These are phyloP conservation scores for Yponomeuta malinellus DNA, from an alignment of 2,888 invertebrate species.

Conservation along the genomic window DNA sequence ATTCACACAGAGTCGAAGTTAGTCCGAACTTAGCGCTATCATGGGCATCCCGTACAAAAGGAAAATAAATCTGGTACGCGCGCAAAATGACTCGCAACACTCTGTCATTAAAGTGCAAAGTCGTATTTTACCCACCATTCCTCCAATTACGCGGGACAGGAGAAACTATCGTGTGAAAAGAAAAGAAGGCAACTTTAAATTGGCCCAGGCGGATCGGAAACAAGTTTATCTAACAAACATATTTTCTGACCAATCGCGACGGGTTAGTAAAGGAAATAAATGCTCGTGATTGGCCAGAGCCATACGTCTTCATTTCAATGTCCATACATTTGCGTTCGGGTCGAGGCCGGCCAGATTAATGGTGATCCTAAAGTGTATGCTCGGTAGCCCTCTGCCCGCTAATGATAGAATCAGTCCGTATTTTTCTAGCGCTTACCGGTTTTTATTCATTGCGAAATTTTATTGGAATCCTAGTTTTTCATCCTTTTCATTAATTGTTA, in stretches of 20 bases:
- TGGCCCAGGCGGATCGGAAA: constrained; percentile 30
- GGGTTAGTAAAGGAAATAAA: constrained; percentile 17
- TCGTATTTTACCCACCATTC: constrained; percentile 29
- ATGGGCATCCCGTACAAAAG: not conserved
- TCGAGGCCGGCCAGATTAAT: constrained; percentile 45
- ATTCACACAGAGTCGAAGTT: not conserved
- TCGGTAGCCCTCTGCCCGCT: not conserved
- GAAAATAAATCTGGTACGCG: not conserved
- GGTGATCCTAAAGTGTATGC: constrained; percentile 29
- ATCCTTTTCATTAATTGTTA: no score
- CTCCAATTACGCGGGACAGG: constrained; percentile 42
- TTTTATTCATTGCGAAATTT: not conserved
- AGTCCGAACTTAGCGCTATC: not conserved
- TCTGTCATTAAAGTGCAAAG: constrained; percentile 4
- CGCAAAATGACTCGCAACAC: constrained; percentile 4
- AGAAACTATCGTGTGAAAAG: constrained; percentile 32
- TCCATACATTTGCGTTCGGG: constrained; percentile 59
- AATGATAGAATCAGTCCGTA: not conserved
- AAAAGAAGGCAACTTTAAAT: constrained; percentile 37
- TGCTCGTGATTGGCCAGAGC: constrained; percentile 19
- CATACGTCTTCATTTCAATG: constrained; percentile 62
- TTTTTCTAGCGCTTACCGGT: not conserved
- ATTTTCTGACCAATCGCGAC: constrained; percentile 17
- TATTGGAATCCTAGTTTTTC: not conserved
- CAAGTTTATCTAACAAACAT: constrained; percentile 18